Evolutionary conservation across 2,888 invertebrate genomes (phyloP), one percentile per base, ranked within the genome.

Genomic region (Drosophila phalerata): DNA sequence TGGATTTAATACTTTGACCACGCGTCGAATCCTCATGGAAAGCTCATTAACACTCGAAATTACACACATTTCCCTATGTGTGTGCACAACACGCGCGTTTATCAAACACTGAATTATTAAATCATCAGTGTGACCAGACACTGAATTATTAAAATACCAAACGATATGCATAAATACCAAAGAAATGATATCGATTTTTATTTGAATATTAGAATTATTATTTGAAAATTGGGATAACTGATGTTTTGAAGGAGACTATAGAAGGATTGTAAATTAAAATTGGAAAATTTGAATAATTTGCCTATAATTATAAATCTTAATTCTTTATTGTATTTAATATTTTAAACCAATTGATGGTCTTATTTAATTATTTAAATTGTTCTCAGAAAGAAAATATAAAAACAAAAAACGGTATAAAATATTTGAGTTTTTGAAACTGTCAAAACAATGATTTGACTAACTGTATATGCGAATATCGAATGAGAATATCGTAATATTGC

Each of bases 21-120:
- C 47, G 25, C 64, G 19, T 57, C 37, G 55, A 51, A 61, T 77
- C 53, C 58, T 47, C 76, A 76, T 70, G 47, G 57, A 76, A 75
- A 58, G 37, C 61, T 15, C 40, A 40, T 30, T 65, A 38, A 15
- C 65, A 47, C 43, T 40, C 34, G 30, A 51, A 45, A 10, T 43
- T 17, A 49, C 48, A 52, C 1, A 28, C 47, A 58, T 43, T 56
- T 3, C 19, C 13, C 25, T 55, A 34, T 40, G 13, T 51, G 10
- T 5, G 32, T 28, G 45, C 38, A 49, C 49, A 43, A 30, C 45
- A 58, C 62, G 75, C 55, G 75, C 51, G 58, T 58, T 30, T 17
- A 22, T 43, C 40, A 22, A 62, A 69, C 13, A 69, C 49, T 74
- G 47, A 17, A 8, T 10, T 19, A 3, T 8, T 8, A 0, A 28